phyloP scores from a whole-genome alignment of 1,140 invertebrate species.

The Drosophila yakuba region DNA sequence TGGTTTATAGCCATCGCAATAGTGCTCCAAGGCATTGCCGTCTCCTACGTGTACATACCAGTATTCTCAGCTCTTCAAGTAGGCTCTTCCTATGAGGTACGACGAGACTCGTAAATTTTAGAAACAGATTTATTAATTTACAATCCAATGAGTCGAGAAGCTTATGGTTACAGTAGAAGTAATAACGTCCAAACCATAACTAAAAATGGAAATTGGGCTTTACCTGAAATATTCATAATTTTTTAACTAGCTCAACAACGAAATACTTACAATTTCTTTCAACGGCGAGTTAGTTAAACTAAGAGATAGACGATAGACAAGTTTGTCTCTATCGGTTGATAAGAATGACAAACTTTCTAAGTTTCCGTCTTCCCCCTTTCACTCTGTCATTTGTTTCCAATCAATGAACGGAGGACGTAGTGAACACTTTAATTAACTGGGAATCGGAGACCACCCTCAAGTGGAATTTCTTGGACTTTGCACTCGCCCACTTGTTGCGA shows the following conservation, averaged over 20 bases:
- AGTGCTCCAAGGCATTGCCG: constrained; percentile 88
- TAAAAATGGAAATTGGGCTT: neutral
- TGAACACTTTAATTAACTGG: constrained; percentile 47
- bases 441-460: constrained; percentile 28
- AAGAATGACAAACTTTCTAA: neutral
- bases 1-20: constrained; percentile 90
- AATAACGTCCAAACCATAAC: neutral
- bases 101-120: constrained; percentile 24
- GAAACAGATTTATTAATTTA: constrained; percentile 26
- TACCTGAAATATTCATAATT: neutral
- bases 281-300: neutral
- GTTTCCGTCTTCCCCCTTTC: constrained; percentile 1
- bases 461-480: constrained; percentile 64
- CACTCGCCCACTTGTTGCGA: constrained; percentile 34
- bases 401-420: constrained; percentile 27
- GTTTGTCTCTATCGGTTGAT: neutral
- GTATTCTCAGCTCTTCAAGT: constrained; percentile 92
- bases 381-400: neutral
- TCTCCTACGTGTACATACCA: constrained; percentile 91
- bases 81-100: constrained; percentile 93
- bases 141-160: constrained; percentile 9
- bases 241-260: too few species aligned
- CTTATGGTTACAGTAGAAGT: neutral
- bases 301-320: neutral
- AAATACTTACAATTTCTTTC: too few species aligned